Base-by-base conservation (phyloP, 1,140 invertebrate genomes). In the Bradysia coprophila region DNA sequence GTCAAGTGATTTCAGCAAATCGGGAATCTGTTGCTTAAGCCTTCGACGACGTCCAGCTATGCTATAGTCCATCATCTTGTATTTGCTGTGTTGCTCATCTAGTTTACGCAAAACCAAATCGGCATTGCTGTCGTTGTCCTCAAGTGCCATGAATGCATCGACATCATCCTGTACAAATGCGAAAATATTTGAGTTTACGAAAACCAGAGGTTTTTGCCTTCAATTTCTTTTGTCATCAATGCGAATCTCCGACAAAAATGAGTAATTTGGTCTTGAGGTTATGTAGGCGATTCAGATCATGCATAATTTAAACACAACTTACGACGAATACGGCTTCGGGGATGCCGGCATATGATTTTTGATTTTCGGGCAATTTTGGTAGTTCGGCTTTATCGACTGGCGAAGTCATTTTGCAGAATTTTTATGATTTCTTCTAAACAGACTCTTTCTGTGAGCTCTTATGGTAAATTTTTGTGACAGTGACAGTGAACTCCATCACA, bases 21-120 rank as follows among this genome's bases (percentile, higher is more conserved):
- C 93, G 13, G 91, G 91, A 46, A 97, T 86, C 66, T 96, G 92
- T 44, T 73, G 73, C 52, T 83, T 81, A 43, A 94, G 71, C 57
- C 87, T 77, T 54, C 75, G 75, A 45, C 81, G 78, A 52, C 90
- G 92, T 33, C 76, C 78, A 46, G 75, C 65, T 46, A 96, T 69
- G 59, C 90, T 93, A 49, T 76, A 79, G 65, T 96, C 93, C 83
- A 97, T 93, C 56, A 92, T 91, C 67, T 95, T 95, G 60, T 96
- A 96, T 69, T 96, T 95, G 44, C 76, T 78, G 65, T 92, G 86
- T 59, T 83, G 80, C 54, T 95, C 92, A 57, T 96, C 90, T 24
- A 96, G 64, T 48, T 69, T 73, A 52, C 78, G 78, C 32, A 96
- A 63, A 11, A 91, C 90, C 59, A 76, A 73, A 51, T 94, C 86